phyloP scores from a whole-genome alignment of 2,113 vertebrate species.

The Neodontobutis hainanensis region DNA sequence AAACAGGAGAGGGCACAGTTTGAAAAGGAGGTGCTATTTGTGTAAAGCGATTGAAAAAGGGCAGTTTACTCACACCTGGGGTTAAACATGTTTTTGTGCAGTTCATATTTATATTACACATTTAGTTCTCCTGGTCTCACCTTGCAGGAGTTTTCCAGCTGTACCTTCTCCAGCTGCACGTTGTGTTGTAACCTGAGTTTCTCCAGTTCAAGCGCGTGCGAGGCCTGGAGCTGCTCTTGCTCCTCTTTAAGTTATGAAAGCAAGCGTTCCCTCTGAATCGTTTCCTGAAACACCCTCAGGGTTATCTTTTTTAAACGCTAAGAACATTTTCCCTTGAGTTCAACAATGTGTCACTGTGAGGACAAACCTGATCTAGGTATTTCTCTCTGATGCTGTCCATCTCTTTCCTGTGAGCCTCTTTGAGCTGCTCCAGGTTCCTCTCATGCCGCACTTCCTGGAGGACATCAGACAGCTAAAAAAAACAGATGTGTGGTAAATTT shows the following conservation, averaged over 20 bases:
- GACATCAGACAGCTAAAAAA: conserved; percentile 82
- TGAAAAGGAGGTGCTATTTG: too few relatives aligned
- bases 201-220: conserved; percentile 78
- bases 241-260: conserved; percentile 77
- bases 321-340: not conserved
- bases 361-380: conserved; percentile 82
- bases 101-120: not conserved
- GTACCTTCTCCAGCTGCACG: conserved; percentile 60
- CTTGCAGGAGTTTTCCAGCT: conserved; percentile 76
- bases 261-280: conserved; percentile 76
- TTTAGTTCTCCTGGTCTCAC: conserved; percentile 61
- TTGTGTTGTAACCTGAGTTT: conserved; percentile 77
- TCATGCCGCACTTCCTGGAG: conserved; percentile 85
- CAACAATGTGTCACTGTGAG: too few relatives aligned
- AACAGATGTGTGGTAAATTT: not conserved
- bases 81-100: too few relatives aligned
- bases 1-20: not conserved
- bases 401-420: conserved; percentile 80
- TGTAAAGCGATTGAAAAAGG: too few relatives aligned
- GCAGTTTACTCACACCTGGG: too few relatives aligned
- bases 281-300: conserved; percentile 76
- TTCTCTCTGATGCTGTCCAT: conserved; percentile 75
- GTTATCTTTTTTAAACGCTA: too few relatives aligned
- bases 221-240: conserved; percentile 70
- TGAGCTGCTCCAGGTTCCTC: conserved; percentile 83